These are phyloP conservation scores for Oxytorus armatus DNA, from an alignment of 2,888 invertebrate genomes.

Conservation along the genomic window DNA sequence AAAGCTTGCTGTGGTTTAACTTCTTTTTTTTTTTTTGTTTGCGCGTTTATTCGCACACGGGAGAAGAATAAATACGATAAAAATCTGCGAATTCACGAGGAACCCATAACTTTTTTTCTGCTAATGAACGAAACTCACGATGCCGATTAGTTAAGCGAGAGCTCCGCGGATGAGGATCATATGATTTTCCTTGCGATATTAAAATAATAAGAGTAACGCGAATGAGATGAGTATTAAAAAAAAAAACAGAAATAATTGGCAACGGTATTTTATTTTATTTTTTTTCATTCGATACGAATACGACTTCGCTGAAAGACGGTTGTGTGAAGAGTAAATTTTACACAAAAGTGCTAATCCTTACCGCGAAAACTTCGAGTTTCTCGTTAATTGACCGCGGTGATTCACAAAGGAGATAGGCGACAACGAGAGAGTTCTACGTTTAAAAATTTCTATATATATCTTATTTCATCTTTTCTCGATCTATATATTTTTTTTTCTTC, in stretches of 20 bases:
- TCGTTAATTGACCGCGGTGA: too few relatives aligned
- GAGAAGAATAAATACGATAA: constrained; percentile 74
- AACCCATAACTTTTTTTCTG: constrained; percentile 47
- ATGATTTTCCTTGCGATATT: constrained; percentile 4
- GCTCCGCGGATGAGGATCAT: constrained; percentile 1
- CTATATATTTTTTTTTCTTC: too few relatives aligned
- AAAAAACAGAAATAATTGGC: not conserved
- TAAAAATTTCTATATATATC: constrained; percentile 8
- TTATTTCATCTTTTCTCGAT: constrained; percentile 33
- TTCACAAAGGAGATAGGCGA: too few relatives aligned
- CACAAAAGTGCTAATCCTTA: too few relatives aligned
- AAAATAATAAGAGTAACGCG: constrained; percentile 15
- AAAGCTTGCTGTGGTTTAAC: constrained; percentile 28
- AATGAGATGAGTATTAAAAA: too few relatives aligned
- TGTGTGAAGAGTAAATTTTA: too few relatives aligned
- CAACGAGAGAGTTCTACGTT: not conserved
- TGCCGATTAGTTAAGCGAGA: constrained; percentile 12
- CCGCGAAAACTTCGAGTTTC: too few relatives aligned
- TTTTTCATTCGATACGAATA: too few relatives aligned
- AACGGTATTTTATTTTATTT: not conserved
- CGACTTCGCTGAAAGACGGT: too few relatives aligned
- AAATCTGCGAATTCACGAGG: constrained; percentile 71
- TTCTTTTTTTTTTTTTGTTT: not conserved
- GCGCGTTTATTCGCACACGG: constrained; percentile 18
- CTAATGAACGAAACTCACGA: constrained; percentile 78